Evolutionary conservation across 1,140 invertebrate genomes (phyloP).

Genomic region (Drosophila lacteicornis): DNA sequence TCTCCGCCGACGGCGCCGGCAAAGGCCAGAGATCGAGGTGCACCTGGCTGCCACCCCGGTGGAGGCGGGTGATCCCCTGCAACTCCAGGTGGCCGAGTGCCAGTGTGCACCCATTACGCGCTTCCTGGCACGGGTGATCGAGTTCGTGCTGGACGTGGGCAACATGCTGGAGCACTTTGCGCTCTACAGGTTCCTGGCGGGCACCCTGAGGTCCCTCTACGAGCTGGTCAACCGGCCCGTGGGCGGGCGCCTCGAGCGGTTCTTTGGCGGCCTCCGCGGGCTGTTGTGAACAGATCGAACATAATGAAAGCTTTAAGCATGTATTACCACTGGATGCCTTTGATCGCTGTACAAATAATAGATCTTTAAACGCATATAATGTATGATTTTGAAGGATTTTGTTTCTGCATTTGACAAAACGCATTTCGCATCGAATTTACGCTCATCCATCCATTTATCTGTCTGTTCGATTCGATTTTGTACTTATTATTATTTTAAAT

Average conservation of each 20-base stretch:
- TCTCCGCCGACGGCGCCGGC: slow-evolving; percentile 17
- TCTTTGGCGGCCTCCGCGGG: slow-evolving; percentile 68
- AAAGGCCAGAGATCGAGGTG: not conserved
- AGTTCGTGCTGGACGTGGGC: slow-evolving; percentile 74
- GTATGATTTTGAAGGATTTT: slow-evolving; percentile 64
- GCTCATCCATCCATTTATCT: slow-evolving; percentile 42
- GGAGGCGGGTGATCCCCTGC: slow-evolving; percentile 8
- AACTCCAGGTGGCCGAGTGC: slow-evolving; percentile 57
- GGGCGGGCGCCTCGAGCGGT: slow-evolving; percentile 58
- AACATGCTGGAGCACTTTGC: slow-evolving; percentile 79
- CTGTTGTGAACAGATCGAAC: slow-evolving; percentile 51
- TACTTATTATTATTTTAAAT: slow-evolving; percentile 60
- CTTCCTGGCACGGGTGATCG: slow-evolving; percentile 79
- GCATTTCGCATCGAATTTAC: slow-evolving; percentile 73
- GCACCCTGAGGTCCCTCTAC: slow-evolving; percentile 76
- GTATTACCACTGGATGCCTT: slow-evolving; percentile 38
- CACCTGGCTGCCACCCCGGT: slow-evolving; percentile 1
- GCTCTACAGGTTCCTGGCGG: slow-evolving; percentile 76
- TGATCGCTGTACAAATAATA: slow-evolving; percentile 51
- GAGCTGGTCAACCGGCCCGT: slow-evolving; percentile 68
- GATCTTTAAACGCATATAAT: slow-evolving; percentile 38
- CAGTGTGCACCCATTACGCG: slow-evolving; percentile 83
- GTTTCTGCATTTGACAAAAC: slow-evolving; percentile 82
- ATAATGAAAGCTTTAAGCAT: slow-evolving; percentile 47
- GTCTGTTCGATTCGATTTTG: slow-evolving; percentile 45